Evolutionary conservation across 2,113 vertebrate species (phyloP), one percentile per base, ranked within the genome.

Genomic region (Menura novaehollandiae): DNA sequence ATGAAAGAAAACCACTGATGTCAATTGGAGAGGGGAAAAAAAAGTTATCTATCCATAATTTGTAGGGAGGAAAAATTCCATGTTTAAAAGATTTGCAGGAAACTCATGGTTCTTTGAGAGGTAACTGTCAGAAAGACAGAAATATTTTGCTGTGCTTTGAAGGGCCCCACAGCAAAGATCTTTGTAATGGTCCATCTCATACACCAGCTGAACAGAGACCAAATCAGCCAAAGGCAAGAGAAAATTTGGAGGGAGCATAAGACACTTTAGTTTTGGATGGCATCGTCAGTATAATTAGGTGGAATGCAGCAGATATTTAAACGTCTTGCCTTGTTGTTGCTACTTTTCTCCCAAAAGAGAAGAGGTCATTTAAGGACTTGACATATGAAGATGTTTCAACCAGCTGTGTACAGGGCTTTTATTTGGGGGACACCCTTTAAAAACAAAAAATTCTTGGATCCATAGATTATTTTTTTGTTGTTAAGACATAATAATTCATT

Each of bases 141-240:
- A 94, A 95, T 3, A 10, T 69, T 96, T 88, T 87, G 24, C 15
- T 71, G 21, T 26, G 12, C 43, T 91, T 88, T 93, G 52, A 93
- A 95, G 73, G 88, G 84, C 67, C 56, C 46, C 47, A 46, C 20
- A 58, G n/a, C 32, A 30, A 53, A 88, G 33, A 52, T 94, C 63
- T 94, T 83, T 93, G 59, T 77, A 93, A 87, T 5, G 7, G 46
- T 79, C 41, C 32, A 13, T 68, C 58, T 75, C 43, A 8, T 86
- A 62, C 28, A 89, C 46, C 39, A 89, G 62, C 55, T 94, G 97
- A 96, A 92, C 15, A 28, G 68, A 74, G 53, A 95, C n/a, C 68
- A 80, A 64, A 94, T 74, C 55, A 92, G 86, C 82, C 72, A 96
- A 93, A 96, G 73, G 84, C 75, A 93, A 97, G 56, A n/a, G 16